phyloP scores from a whole-genome alignment of 2,113 vertebrate species.

The Salvelinus alpinus region DNA sequence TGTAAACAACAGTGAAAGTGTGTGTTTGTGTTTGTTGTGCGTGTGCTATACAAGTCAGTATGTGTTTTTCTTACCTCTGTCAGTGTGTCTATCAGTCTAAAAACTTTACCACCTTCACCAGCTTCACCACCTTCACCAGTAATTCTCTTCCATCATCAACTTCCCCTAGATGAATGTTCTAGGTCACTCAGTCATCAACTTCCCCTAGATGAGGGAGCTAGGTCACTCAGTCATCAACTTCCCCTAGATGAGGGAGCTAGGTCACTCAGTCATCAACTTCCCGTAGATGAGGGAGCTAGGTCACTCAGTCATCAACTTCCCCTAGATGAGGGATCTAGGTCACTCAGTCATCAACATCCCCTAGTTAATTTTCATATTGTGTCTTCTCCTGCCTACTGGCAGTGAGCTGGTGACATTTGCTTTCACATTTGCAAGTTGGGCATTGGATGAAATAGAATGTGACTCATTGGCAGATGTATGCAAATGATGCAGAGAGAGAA shows the following conservation, averaged over 20 bases:
- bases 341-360: not conserved
- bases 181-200: not conserved
- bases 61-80: not conserved
- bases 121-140: not conserved
- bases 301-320: not conserved
- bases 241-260: not conserved
- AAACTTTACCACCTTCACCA: not conserved
- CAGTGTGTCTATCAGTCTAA: constrained; percentile 20
- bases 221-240: not conserved
- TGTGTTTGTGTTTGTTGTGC: not conserved
- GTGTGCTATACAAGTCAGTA: not conserved
- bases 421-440: constrained; percentile 61
- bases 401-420: constrained; percentile 48
- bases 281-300: too few relatives aligned
- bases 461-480: not conserved
- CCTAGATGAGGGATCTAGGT: constrained; percentile 19
- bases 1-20: not conserved
- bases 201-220: constrained; percentile 10
- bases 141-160: not conserved
- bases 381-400: constrained; percentile 23
- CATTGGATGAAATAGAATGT: constrained; percentile 45
- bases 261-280: not conserved
- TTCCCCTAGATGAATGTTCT: too few relatives aligned
- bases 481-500: not conserved
- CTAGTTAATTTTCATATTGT: constrained; percentile 11